Evolutionary conservation across 1,140 invertebrate genomes (phyloP).

Genomic region (Sinella curviseta): DNA sequence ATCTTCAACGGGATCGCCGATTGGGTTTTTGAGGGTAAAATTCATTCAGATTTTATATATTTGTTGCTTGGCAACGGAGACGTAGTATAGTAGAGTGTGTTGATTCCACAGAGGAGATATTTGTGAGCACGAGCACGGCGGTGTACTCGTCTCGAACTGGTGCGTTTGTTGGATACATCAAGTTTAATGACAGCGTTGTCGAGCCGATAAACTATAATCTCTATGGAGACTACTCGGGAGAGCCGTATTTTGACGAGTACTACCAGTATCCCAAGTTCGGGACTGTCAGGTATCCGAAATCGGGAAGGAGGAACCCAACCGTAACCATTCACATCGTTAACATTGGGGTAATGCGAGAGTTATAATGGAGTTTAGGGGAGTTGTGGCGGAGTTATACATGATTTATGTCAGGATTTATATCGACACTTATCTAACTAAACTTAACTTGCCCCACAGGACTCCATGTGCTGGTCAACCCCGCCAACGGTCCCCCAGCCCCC

Average conservation of each 20-base stretch:
- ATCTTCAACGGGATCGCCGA: conserved; percentile 1
- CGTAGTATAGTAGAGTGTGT: too few relatives aligned
- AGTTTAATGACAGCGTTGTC: background rate
- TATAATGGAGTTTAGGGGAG: too few relatives aligned
- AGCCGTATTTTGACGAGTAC: background rate
- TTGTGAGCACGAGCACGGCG: background rate
- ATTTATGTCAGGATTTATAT: too few relatives aligned
- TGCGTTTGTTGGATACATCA: background rate
- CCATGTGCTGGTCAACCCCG: background rate
- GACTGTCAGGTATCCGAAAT: background rate
- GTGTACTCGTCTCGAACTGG: background rate
- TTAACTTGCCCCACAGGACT: background rate
- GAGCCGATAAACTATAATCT: background rate
- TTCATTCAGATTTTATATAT: background rate
- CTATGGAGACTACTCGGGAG: background rate
- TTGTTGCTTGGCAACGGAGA: background rate
- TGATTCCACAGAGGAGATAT: conserved; percentile 3
- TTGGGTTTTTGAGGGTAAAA: conserved; percentile 7
- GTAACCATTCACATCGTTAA: background rate
- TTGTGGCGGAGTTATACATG: too few relatives aligned
- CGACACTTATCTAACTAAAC: too few relatives aligned
- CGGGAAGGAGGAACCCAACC: background rate
- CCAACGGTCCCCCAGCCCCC: too few relatives aligned
- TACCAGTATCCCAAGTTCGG: conserved; percentile 3
- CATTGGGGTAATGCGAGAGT: too few relatives aligned